A percentile compares a stretch with the other conserved stretches of the same genome.
These are phyloP conservation scores for Dusona sp. DNA, from an alignment of 2,888 invertebrate species.

Conservation along the genomic window DNA sequence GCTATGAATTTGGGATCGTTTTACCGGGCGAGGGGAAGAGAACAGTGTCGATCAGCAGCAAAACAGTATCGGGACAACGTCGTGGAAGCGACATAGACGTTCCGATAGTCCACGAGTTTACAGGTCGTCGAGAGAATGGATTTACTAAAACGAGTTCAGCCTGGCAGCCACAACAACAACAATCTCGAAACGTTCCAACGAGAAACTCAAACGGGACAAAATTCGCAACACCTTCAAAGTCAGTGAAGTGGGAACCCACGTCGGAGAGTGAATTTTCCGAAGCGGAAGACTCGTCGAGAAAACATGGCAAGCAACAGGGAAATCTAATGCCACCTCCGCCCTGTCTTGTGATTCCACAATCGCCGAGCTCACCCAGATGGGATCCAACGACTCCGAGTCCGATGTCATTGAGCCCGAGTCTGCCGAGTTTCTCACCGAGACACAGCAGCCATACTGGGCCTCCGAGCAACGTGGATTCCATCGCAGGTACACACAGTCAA, in stretches of 20 bases:
- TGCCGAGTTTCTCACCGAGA: slow-evolving; percentile 87
- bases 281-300: slow-evolving; percentile 84
- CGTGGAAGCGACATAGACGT: slow-evolving; percentile 87
- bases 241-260: slow-evolving; percentile 87
- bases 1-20: slow-evolving; percentile 91
- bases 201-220: slow-evolving; percentile 67
- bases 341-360: slow-evolving; percentile 79
- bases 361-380: slow-evolving; percentile 81
- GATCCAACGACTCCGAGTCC: slow-evolving; percentile 86
- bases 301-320: slow-evolving; percentile 83
- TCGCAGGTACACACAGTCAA: slow-evolving; percentile 77
- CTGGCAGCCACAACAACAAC: slow-evolving; percentile 64
- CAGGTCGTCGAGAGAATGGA: slow-evolving; percentile 81
- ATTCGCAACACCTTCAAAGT: slow-evolving; percentile 80
- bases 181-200: slow-evolving; percentile 31
- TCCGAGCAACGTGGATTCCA: slow-evolving; percentile 82
- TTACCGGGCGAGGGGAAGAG: slow-evolving; percentile 89
- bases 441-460: slow-evolving; percentile 81
- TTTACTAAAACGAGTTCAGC: slow-evolving; percentile 74
- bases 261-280: slow-evolving; percentile 88
- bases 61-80: slow-evolving; percentile 86
- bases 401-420: slow-evolving; percentile 87
- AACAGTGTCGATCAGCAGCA: slow-evolving; percentile 81
- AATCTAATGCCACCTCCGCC: slow-evolving; percentile 73
- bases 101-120: slow-evolving; percentile 89